Conservation (phyloP, 1,140 invertebrate species). For the Antheraea mylitta region DNA sequence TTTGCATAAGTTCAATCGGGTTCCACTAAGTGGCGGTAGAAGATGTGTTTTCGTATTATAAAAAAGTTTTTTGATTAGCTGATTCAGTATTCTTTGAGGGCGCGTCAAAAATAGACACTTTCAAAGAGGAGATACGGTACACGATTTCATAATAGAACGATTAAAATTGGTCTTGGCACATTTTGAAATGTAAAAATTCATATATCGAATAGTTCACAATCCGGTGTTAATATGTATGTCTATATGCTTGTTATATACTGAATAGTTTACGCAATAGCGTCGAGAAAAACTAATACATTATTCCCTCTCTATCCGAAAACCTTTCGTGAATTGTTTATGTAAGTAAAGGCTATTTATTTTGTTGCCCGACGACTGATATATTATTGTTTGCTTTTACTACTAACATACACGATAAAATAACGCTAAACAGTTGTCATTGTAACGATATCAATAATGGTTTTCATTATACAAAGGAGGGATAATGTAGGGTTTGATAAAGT, state of each 20-base stretch:
- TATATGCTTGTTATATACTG: background rate
- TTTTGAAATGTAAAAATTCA: too few relatives aligned
- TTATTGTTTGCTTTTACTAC: constrained; percentile 32
- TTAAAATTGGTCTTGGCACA: too few relatives aligned
- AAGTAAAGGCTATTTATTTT: constrained; percentile 41
- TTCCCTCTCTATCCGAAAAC: constrained; percentile 29
- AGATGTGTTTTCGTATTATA: too few relatives aligned
- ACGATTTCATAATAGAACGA: too few relatives aligned
- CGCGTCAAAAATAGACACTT: too few relatives aligned
- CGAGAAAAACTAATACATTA: constrained; percentile 23
- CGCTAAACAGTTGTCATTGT: constrained; percentile 23
- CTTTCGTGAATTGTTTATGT: constrained; percentile 55
- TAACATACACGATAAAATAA: constrained; percentile 25
- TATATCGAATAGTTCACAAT: background rate
- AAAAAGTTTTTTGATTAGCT: too few relatives aligned
- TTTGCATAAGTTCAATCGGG: too few relatives aligned
- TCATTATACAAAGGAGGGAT: constrained; percentile 23
- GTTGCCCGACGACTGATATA: constrained; percentile 14
- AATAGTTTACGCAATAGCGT: constrained; percentile 2
- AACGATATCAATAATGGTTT: constrained; percentile 32
- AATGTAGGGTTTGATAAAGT: background rate
- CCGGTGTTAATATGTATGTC: background rate
- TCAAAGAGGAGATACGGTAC: too few relatives aligned
- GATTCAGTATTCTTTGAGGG: too few relatives aligned
- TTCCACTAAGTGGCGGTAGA: too few relatives aligned